Conservation (phyloP, 2,888 invertebrate genomes). For the Mesoligia furuncula region DNA sequence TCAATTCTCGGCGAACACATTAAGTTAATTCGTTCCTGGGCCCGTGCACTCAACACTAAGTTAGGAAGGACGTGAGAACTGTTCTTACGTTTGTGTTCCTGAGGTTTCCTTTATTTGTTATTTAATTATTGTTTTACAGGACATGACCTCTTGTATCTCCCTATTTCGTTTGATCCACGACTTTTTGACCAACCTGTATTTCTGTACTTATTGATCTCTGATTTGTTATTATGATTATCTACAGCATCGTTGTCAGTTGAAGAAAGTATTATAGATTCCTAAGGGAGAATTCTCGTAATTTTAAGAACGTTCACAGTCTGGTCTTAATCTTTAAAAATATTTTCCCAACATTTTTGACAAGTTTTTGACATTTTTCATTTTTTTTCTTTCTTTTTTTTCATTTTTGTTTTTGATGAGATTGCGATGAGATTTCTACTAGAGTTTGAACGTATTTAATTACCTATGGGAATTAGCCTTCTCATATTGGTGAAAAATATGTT, state of each 20-base stretch:
- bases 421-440: too few species aligned
- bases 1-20: slow-evolving; percentile 77
- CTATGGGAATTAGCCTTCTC: background rate
- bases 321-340: background rate
- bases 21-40: slow-evolving; percentile 78
- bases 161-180: too few species aligned
- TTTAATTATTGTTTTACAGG: slow-evolving; percentile 67
- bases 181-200: background rate
- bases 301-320: background rate
- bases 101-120: slow-evolving; percentile 67
- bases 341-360: background rate
- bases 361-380: background rate
- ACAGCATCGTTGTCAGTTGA: background rate
- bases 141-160: too few species aligned
- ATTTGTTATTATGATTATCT: background rate
- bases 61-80: slow-evolving; percentile 61
- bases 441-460: too few species aligned
- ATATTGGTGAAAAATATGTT: slow-evolving; percentile 2
- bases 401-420: too few species aligned
- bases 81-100: slow-evolving; percentile 67
- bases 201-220: background rate
- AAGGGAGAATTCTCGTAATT: background rate
- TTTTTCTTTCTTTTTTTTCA: too few species aligned
- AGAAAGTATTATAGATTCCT: background rate
- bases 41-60: slow-evolving; percentile 75